Evolutionary conservation across 53 echinoderm and acorn worm genomes (phyloP).

Genomic region (Crossaster papposus): DNA sequence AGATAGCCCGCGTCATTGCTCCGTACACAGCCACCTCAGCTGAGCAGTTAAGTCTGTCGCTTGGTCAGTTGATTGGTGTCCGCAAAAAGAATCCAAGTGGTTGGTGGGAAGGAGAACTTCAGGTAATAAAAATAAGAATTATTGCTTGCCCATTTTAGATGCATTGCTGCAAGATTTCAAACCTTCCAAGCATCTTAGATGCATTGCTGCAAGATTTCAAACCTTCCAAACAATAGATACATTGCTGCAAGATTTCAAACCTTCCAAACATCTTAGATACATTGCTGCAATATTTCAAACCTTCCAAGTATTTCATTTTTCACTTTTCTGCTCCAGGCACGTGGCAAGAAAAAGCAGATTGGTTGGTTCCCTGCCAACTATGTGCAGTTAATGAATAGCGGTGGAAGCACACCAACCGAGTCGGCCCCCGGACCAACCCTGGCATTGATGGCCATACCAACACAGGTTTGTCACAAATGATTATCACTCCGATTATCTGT

Average conservation of each 20-base stretch:
- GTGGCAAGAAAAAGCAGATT: conserved; percentile 96
- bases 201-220: too few relatives aligned
- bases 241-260: too few relatives aligned
- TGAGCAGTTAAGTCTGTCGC: conserved; percentile 85
- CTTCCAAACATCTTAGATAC: too few relatives aligned
- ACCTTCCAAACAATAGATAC: too few relatives aligned
- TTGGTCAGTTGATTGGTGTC: conserved; percentile 85
- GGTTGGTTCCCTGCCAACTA: conserved; percentile 99
- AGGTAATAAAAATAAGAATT: conserved; percentile 60
- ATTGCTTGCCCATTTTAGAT: too few relatives aligned
- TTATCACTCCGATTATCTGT: not conserved
- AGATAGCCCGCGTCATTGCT: conserved; percentile 87
- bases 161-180: too few relatives aligned
- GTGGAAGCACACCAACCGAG: conserved; percentile 35
- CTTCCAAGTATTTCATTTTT: not conserved
- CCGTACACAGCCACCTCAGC: conserved; percentile 83
- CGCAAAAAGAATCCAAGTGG: conserved; percentile 91
- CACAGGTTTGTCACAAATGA: conserved; percentile 14
- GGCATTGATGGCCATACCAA: conserved; percentile 10
- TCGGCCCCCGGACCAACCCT: conserved; percentile 1
- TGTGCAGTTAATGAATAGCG: conserved; percentile 71
- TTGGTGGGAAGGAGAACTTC: conserved; percentile 99
- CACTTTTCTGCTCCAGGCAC: conserved; percentile 64
- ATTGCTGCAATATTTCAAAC: too few relatives aligned
- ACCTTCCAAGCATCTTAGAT: too few relatives aligned